phyloP scores from a whole-genome alignment of 30 jellyfish, hydroid and myxozoan species.

The Nemopilema nomurai region DNA sequence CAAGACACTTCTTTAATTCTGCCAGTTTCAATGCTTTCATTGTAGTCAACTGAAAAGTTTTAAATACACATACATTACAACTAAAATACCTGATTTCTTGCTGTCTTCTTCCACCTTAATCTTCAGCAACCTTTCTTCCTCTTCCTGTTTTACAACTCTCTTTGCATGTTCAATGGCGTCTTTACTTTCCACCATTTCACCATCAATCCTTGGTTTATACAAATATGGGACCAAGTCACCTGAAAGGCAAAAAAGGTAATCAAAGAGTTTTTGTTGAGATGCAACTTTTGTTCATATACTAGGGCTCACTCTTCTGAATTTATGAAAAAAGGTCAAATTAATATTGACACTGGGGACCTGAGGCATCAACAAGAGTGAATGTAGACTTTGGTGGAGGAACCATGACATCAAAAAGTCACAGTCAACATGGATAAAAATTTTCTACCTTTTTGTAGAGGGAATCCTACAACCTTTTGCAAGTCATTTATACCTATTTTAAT shows the following conservation, averaged over 20 bases:
- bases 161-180: slow-evolving; percentile 68
- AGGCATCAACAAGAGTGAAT: no score
- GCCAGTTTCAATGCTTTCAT: no score
- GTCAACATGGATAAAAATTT: background rate
- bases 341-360: no score
- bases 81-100: background rate
- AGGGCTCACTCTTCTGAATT: background rate
- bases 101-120: background rate
- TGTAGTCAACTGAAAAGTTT: no score
- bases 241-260: background rate
- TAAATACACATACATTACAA: background rate
- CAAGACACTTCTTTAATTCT: no score
- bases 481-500: no score
- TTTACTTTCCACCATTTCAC: slow-evolving; percentile 69
- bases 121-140: slow-evolving; percentile 1
- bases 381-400: no score
- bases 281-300: background rate
- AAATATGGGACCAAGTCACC: slow-evolving; percentile 79
- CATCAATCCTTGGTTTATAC: slow-evolving; percentile 66
- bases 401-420: background rate
- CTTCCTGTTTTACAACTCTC: slow-evolving; percentile 28
- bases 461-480: no score
- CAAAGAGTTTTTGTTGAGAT: background rate
- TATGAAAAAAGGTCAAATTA: no score
- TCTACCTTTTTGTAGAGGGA: no score